Percentiles rank a stretch among this genome's conserved stretches.
Evolutionary conservation across 2,797 vertebrate genomes (phyloP).

Genomic region (Chromis chromis): DNA sequence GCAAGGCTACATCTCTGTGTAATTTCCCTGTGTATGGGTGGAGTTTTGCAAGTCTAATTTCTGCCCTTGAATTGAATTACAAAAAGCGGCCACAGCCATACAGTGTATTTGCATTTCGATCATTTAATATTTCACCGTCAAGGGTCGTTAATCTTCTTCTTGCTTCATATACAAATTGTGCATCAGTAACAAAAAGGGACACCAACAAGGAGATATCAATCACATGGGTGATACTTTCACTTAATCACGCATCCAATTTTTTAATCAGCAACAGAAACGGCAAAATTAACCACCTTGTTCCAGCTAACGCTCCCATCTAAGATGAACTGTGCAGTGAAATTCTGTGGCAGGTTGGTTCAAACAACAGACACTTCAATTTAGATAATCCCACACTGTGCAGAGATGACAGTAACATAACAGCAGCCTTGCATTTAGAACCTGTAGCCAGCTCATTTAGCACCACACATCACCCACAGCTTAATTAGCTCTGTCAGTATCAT

Average conservation of each 20-base stretch:
- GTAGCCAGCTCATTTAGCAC: slow-evolving; percentile 70
- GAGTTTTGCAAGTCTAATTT: slow-evolving; percentile 88
- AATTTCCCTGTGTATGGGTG: slow-evolving; percentile 80
- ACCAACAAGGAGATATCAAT: slow-evolving; percentile 50
- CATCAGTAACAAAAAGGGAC: slow-evolving; percentile 54
- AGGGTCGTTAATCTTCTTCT: slow-evolving; percentile 83
- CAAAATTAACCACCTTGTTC: slow-evolving; percentile 35
- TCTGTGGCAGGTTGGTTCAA: slow-evolving; percentile 45
- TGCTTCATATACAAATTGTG: slow-evolving; percentile 60
- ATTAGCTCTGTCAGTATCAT: slow-evolving; percentile 74
- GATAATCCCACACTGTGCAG: slow-evolving; percentile 67
- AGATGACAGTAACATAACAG: slow-evolving; percentile 64
- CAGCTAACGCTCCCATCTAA: slow-evolving; percentile 1
- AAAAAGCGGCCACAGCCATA: slow-evolving; percentile 69
- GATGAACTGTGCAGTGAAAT: slow-evolving; percentile 34
- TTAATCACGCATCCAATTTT: slow-evolving; percentile 49
- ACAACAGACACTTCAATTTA: slow-evolving; percentile 56
- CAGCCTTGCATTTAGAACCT: slow-evolving; percentile 70
- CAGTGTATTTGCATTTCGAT: slow-evolving; percentile 82
- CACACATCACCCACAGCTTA: slow-evolving; percentile 71
- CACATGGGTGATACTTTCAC: slow-evolving; percentile 31
- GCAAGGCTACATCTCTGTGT: slow-evolving; percentile 78
- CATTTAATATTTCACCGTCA: slow-evolving; percentile 86
- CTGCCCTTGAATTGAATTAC: slow-evolving; percentile 84
- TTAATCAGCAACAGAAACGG: slow-evolving; percentile 50